These are phyloP conservation scores for Phymorhynchus buccinoides DNA, from an alignment of 1,140 invertebrate genomes.

Conservation along the genomic window DNA sequence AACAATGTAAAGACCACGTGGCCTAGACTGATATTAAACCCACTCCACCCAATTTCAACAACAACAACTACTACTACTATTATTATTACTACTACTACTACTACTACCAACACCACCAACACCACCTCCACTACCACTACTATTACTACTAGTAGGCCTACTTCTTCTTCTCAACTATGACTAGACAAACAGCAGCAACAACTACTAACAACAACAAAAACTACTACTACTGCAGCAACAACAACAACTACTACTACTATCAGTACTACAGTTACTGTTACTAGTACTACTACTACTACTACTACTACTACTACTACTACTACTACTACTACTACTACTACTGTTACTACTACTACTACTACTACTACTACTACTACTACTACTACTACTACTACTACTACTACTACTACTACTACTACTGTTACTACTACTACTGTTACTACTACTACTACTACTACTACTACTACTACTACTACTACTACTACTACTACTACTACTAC, in stretches of 20 bases:
- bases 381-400: conserved; percentile 33
- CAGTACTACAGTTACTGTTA: too few species aligned
- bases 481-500: not conserved
- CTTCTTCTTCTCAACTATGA: too few species aligned
- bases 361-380: conserved; percentile 33
- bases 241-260: not conserved
- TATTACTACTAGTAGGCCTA: too few species aligned
- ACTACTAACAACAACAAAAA: too few species aligned
- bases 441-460: conserved; percentile 33
- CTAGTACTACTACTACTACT: conserved; percentile 30
- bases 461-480: conserved; percentile 13
- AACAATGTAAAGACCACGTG: too few species aligned
- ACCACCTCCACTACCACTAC: too few species aligned
- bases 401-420: conserved; percentile 33
- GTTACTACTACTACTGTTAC: conserved; percentile 28
- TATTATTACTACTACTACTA: too few species aligned
- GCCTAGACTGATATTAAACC: too few species aligned
- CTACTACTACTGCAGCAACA: not conserved
- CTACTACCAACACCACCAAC: too few species aligned
- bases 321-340: conserved; percentile 33
- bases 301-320: conserved; percentile 30
- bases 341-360: conserved; percentile 31
- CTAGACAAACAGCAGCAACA: too few species aligned
- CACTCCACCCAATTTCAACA: too few species aligned
- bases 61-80: not conserved